Base-by-base conservation (phyloP, 2,113 vertebrate species). In the Elgaria multicarinata region DNA sequence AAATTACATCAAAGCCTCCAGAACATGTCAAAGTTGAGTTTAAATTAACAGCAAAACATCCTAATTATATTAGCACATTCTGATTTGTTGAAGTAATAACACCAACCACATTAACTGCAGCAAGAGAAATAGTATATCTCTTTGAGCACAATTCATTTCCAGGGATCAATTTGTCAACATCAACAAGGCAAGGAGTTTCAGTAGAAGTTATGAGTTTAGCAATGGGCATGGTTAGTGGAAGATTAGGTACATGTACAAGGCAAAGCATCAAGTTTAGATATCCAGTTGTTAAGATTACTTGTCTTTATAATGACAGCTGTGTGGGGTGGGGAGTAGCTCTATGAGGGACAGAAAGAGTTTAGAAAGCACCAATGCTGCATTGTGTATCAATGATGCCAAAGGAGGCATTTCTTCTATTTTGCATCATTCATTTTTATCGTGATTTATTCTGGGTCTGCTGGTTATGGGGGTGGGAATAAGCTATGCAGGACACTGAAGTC, bases 11-110 rank as follows among this genome's bases (percentile, higher is more conserved):
- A 36, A 46, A 28, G 42, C 44, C 75, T 31, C 10, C 13, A 9
- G 5, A 64, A 66, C 18, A 31, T 77, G 72, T 24, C 16, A 14
- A 66, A 33, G 74, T 77, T n/a, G 22, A 28, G 31, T 80, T 87
- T 71, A 79, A n/a, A n/a, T 26, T 80, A 31, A 77, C 39, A 66
- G 58, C 3, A 77, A 36, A 87, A 64, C 28, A 87, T 86, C 69
- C 71, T 86, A 69, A 84, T 84, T 84, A 87, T 64, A 46, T 74
- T 78, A 74, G 39, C 16, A 66, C 20, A 2, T 69, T 69, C 76
- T 79, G 44, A 87, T 87, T 67, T 87, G 55, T 76, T 42, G 85
- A 50, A 64, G 18, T 86, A 86, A 87, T 87, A 78, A 87, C 22
- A 66, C 4, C 62, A 53, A 31, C 13, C 33, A 10, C 62, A 87